These are phyloP conservation scores for Raja brachyura DNA, from an alignment of 2,113 vertebrate genomes.

Conservation along the genomic window DNA sequence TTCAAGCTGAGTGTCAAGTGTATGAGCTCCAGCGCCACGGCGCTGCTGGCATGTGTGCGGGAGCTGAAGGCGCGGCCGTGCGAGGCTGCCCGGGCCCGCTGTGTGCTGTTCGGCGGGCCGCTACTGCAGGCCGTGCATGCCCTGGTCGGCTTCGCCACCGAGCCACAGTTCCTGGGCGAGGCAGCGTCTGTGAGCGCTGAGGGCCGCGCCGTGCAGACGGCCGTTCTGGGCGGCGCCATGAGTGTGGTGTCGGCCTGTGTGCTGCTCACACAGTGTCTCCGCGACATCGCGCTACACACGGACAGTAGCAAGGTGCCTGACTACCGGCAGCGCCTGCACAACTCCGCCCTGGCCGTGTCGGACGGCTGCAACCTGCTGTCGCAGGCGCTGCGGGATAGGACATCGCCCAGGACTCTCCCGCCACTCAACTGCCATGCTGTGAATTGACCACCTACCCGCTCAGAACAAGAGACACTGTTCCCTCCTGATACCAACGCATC, in stretches of 20 bases:
- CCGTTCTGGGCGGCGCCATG: slow-evolving; percentile 94
- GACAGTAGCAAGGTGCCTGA: slow-evolving; percentile 87
- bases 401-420: slow-evolving; percentile 91
- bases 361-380: slow-evolving; percentile 96
- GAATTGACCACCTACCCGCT: slow-evolving; percentile 66
- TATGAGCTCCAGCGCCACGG: slow-evolving; percentile 89
- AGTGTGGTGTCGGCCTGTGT: slow-evolving; percentile 96
- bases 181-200: slow-evolving; percentile 78
- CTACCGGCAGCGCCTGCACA: slow-evolving; percentile 87
- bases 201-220: slow-evolving; percentile 93
- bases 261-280: slow-evolving; percentile 94
- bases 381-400: slow-evolving; percentile 93
- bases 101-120: slow-evolving; percentile 84
- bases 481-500: slow-evolving; percentile 78
- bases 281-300: slow-evolving; percentile 82
- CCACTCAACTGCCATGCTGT: slow-evolving; percentile 96
- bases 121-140: slow-evolving; percentile 86
- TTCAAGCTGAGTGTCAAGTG: slow-evolving; percentile 91
- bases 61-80: slow-evolving; percentile 89
- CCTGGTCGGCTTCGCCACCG: slow-evolving; percentile 90
- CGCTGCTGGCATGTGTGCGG: slow-evolving; percentile 85
- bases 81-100: slow-evolving; percentile 81
- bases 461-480: slow-evolving; percentile 52
- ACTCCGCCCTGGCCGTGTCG: slow-evolving; percentile 87
- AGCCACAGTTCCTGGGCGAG: slow-evolving; percentile 90